These are phyloP conservation scores for Metridium senile DNA, from an alignment of 92 coral and sea anemone genomes.

Conservation along the genomic window DNA sequence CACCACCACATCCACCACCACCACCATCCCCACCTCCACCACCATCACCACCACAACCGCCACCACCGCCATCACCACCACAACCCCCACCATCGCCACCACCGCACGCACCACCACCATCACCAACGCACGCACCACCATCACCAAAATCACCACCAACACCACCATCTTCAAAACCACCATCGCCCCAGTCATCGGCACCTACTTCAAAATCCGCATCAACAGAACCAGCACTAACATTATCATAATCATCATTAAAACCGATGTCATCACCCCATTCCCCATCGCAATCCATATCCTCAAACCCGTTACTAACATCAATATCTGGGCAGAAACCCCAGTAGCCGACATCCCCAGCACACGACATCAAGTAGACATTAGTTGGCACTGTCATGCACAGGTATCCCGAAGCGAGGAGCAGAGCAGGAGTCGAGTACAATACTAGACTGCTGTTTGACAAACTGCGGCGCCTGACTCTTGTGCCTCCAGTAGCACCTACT, in stretches of 20 bases:
- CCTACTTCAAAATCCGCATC: slow-evolving; percentile 20
- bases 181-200: slow-evolving; percentile 42
- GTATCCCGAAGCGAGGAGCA: slow-evolving; percentile 63
- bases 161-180: slow-evolving; percentile 27
- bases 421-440: slow-evolving; percentile 20
- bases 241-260: slow-evolving; percentile 14
- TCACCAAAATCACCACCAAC: slow-evolving; percentile 28
- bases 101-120: slow-evolving; percentile 21
- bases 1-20: slow-evolving; percentile 13
- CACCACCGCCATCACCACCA: slow-evolving; percentile 22
- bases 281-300: slow-evolving; percentile 14
- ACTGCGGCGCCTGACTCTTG: slow-evolving; percentile 14
- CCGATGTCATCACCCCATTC: slow-evolving; percentile 32
- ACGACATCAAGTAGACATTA: slow-evolving; percentile 36
- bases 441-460: slow-evolving; percentile 24
- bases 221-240: slow-evolving; percentile 4
- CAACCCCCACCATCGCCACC: slow-evolving; percentile 32
- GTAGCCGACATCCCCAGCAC: slow-evolving; percentile 18
- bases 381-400: slow-evolving; percentile 55
- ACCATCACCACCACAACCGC: slow-evolving; percentile 28
- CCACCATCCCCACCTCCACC: slow-evolving; percentile 36
- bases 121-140: slow-evolving; percentile 14
- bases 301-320: slow-evolving; percentile 7
- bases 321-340: slow-evolving; percentile 36
- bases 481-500: slow-evolving; percentile 5